phyloP scores from a whole-genome alignment of 2,888 invertebrate species.

The Lordiphosa fenestrarum region DNA sequence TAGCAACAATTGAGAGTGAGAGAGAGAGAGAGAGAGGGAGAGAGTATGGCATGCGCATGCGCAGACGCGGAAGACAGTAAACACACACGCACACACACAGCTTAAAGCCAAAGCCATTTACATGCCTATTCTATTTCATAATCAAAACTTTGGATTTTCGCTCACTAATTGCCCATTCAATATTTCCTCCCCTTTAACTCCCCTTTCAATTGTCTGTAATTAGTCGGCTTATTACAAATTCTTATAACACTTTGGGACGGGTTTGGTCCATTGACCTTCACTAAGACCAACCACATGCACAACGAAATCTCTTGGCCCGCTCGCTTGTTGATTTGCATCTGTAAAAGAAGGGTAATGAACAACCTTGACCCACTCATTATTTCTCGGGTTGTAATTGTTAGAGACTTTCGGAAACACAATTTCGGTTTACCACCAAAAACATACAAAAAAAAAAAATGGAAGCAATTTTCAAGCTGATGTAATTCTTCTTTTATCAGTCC shows the following conservation, averaged over 20 bases:
- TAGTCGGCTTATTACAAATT: conserved; percentile 33
- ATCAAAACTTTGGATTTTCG: conserved; percentile 47
- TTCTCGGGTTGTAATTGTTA: conserved; percentile 32
- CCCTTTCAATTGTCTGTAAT: conserved; percentile 23
- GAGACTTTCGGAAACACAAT: background rate
- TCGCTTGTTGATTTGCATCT: conserved; percentile 26
- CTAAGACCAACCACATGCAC: conserved; percentile 4
- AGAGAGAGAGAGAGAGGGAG: no score
- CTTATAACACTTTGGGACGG: conserved; percentile 24
- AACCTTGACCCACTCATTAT: conserved; percentile 62
- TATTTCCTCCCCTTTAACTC: conserved; percentile 6
- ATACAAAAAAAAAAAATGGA: background rate
- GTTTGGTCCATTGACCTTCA: conserved; percentile 59
- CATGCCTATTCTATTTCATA: conserved; percentile 72
- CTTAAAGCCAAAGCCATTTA: conserved; percentile 45
- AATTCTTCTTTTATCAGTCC: conserved; percentile 7
- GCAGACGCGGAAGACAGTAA: conserved; percentile 61
- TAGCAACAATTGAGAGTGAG: conserved; percentile 15
- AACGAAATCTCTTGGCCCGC: conserved; percentile 18
- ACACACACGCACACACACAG: conserved; percentile 1
- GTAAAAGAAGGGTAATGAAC: conserved; percentile 36
- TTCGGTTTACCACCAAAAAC: conserved; percentile 14
- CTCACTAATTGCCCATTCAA: conserved; percentile 66
- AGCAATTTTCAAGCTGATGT: conserved; percentile 2
- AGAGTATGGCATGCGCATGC: no score